Evolutionary conservation across 1,140 invertebrate genomes (phyloP).

Genomic region (Limonius californicus): DNA sequence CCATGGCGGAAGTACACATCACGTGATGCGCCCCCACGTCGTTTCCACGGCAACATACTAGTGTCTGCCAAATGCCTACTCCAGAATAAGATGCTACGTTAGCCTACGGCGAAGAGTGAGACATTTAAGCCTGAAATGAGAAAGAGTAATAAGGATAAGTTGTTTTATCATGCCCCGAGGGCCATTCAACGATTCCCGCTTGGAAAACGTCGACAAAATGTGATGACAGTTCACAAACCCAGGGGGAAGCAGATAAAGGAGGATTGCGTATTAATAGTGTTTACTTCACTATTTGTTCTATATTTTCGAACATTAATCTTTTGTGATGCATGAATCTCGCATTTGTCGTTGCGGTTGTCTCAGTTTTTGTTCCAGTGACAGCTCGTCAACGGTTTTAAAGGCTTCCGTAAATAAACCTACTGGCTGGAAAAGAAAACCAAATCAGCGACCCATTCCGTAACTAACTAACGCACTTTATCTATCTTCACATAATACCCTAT

Average conservation of each 20-base stretch:
- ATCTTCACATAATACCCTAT: too few species aligned
- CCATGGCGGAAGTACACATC: neutral
- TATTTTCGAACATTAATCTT: neutral
- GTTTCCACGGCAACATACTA: slow-evolving; percentile 9
- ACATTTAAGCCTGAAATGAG: slow-evolving; percentile 4
- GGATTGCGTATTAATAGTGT: slow-evolving; percentile 8
- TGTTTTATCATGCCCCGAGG: slow-evolving; percentile 10
- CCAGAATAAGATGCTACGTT: slow-evolving; percentile 8
- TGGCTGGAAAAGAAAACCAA: too few species aligned
- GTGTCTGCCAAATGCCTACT: neutral
- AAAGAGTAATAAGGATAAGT: slow-evolving; percentile 14
- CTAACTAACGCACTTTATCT: too few species aligned
- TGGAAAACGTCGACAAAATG: slow-evolving; percentile 12
- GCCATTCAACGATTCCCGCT: slow-evolving; percentile 9
- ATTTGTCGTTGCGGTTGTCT: too few species aligned
- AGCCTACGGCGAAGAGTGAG: neutral
- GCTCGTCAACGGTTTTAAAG: too few species aligned
- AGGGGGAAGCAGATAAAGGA: slow-evolving; percentile 4
- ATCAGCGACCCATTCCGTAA: too few species aligned
- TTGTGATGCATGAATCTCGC: too few species aligned
- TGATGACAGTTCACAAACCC: slow-evolving; percentile 11
- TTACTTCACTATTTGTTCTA: slow-evolving; percentile 3
- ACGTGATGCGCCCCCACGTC: neutral
- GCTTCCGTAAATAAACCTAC: too few species aligned
- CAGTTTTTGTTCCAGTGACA: too few species aligned